Evolutionary conservation across 2,113 vertebrate genomes (phyloP).

Genomic region (Percina caprodes): DNA sequence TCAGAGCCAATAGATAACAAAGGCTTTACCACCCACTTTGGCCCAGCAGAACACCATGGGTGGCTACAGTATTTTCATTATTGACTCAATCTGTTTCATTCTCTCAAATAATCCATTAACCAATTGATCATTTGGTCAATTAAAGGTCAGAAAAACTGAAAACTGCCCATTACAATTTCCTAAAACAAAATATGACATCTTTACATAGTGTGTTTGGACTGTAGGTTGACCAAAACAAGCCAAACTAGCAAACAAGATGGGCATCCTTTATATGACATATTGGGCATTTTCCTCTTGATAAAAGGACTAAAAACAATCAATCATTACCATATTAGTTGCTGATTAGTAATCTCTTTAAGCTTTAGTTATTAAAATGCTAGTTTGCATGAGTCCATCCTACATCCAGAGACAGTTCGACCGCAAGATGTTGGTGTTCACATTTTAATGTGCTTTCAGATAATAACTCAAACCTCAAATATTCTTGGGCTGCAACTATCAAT

Average conservation of each 20-base stretch:
- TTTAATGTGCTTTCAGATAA: not conserved
- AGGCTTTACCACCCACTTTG: not conserved
- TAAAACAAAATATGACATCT: not conserved
- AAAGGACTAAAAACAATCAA: not conserved
- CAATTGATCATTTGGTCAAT: not conserved
- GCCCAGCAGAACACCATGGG: not conserved
- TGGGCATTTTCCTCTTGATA: no score
- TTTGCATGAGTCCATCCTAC: no score
- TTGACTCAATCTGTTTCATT: constrained; percentile 1
- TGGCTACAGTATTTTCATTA: not conserved
- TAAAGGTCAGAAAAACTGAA: not conserved
- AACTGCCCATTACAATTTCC: not conserved
- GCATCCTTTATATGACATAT: not conserved
- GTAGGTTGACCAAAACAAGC: not conserved
- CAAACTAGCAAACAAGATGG: not conserved
- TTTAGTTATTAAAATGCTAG: no score
- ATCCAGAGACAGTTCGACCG: not conserved
- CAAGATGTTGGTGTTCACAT: no score
- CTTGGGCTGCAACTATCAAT: no score
- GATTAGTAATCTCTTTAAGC: not conserved
- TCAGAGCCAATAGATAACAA: constrained; percentile 2
- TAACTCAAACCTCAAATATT: not conserved
- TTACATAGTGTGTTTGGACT: not conserved
- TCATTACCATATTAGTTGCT: no score
- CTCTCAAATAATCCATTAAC: not conserved